These are phyloP conservation scores for Hemicrepidius hirtus DNA, from an alignment of 2,888 invertebrate species.

Conservation along the genomic window DNA sequence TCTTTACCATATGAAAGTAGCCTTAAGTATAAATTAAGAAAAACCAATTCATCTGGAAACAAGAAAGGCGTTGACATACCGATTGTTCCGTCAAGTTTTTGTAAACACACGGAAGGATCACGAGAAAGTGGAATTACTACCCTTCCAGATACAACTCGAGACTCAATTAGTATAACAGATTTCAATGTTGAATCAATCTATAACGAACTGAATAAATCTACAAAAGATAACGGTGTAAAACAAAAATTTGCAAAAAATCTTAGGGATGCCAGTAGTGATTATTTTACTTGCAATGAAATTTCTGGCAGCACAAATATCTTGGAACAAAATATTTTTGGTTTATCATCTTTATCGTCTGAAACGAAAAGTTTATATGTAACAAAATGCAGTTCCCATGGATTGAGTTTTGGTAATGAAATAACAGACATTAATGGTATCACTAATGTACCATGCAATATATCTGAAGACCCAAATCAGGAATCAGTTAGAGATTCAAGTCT, in stretches of 20 bases:
- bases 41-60: not conserved
- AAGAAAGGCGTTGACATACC: slow-evolving; percentile 19
- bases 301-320: slow-evolving; percentile 56
- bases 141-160: slow-evolving; percentile 57
- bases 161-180: not conserved
- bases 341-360: slow-evolving; percentile 16
- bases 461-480: not conserved
- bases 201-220: not conserved
- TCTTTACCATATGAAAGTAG: slow-evolving; percentile 43
- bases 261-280: slow-evolving; percentile 64
- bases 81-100: slow-evolving; percentile 18
- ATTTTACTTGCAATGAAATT: slow-evolving; percentile 65
- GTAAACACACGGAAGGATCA: slow-evolving; percentile 56
- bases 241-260: slow-evolving; percentile 32
- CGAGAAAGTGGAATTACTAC: slow-evolving; percentile 67
- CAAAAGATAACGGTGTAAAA: not conserved
- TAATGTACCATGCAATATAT: not conserved
- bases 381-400: slow-evolving; percentile 16
- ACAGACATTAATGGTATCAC: not conserved
- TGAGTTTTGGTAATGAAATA: not conserved
- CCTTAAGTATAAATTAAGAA: slow-evolving; percentile 25
- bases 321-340: slow-evolving; percentile 62
- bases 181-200: not conserved
- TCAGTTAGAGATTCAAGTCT: slow-evolving; percentile 67
- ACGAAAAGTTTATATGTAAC: not conserved